Base-by-base conservation (phyloP, 2,113 vertebrate species). In the Scopus umbretta region DNA sequence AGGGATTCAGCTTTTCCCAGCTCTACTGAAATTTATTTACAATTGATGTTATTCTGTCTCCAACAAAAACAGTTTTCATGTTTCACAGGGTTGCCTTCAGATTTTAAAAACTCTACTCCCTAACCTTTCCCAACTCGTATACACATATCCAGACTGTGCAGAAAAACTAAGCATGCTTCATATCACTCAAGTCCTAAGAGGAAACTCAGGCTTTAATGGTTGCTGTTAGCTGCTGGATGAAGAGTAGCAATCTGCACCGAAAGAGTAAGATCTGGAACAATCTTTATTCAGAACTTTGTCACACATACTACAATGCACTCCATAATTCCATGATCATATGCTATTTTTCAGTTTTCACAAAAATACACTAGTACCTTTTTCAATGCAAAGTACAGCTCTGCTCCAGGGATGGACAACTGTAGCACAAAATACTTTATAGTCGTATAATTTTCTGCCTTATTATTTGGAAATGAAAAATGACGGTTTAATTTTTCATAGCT, bases 241-340 rank as follows among this genome's bases (percentile, higher is more conserved):
- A 62, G 9, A 86, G n/a, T 1, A 87, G 45, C 40, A 50, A 52
- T 23, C 6, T 3, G 34, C 23, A 40, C 10, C 0, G 1, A 53
- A 75, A 63, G 5, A 22, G 20, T 16, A 49, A 27, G 9, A 42
- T 40, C 59, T 40, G 42, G 7, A 79, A 53, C 13, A 68, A 38
- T n/a, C 25, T 18, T 62, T 58, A 74, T 21, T 53, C 16, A 34
- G 1, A 53, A 40, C 5, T 66, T 62, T 17, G 30, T 10, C 2
- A 2, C 2, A 3, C 0, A 0, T 25, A 52, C 21, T 53, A 47
- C 17, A 65, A 56, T 6, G 16, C 5, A 4, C 10, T 59, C 36
- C 14, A 11, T 38, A 70, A 56, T 68, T 65, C 36, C 55, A 49
- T 11, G 23, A 65, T 27, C 7, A 14, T 11, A 58, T 27, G 12